phyloP scores from a whole-genome alignment of 2,888 invertebrate genomes.

The Thecocarcelia acutangulata region DNA sequence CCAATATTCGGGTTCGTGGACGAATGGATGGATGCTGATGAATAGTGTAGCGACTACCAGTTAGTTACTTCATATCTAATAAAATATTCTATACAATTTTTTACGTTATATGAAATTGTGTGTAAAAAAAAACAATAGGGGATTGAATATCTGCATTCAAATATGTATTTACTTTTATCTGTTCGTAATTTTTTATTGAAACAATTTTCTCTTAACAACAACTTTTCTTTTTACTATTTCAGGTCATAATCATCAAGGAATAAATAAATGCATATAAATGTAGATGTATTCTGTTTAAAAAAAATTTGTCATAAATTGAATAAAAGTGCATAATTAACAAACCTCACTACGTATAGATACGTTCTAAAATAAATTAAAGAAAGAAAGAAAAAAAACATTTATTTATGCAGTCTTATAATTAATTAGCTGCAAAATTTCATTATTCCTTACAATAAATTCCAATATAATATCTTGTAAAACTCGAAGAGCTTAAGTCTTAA shows the following conservation, averaged over 20 bases:
- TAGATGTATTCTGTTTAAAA: conserved; percentile 15
- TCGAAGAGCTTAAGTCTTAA: conserved; percentile 9
- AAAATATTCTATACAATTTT: too few species aligned
- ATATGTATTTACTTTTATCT: too few species aligned
- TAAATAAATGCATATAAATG: conserved; percentile 30
- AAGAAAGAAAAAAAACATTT: conserved; percentile 15
- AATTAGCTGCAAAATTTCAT: conserved; percentile 34
- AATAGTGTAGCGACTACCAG: too few species aligned
- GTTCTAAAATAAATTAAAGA: conserved; percentile 34
- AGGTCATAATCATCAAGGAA: conserved; percentile 67
- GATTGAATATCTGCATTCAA: too few species aligned
- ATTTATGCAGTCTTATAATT: conserved; percentile 21
- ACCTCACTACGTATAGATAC: conserved; percentile 21
- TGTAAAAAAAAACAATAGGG: too few species aligned
- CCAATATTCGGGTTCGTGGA: too few species aligned
- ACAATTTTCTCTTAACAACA: not conserved
- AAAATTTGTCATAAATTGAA: conserved; percentile 26
- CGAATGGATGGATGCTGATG: too few species aligned
- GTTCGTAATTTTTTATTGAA: too few species aligned
- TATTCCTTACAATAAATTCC: conserved; percentile 31
- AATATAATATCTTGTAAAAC: conserved; percentile 2
- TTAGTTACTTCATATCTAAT: too few species aligned
- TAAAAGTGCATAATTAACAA: conserved; percentile 38
- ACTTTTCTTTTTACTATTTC: conserved; percentile 55
- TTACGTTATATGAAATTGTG: too few species aligned